These are phyloP conservation scores for Apamea monoglypha DNA, from an alignment of 2,888 invertebrate species.

Conservation along the genomic window DNA sequence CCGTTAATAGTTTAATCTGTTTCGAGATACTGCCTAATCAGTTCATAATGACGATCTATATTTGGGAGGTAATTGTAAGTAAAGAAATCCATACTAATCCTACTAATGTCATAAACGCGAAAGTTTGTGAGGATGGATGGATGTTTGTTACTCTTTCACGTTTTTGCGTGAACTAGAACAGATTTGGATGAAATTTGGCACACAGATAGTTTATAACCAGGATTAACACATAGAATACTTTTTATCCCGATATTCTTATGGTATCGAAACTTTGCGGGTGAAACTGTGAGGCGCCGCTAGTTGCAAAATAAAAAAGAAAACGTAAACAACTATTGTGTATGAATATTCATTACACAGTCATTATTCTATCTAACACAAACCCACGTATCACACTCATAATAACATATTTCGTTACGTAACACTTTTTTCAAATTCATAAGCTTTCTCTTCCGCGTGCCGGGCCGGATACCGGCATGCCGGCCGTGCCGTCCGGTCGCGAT, in stretches of 20 bases:
- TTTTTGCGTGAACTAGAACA: no score
- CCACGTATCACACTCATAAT: neutral
- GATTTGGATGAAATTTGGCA: no score
- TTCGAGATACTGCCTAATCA: neutral
- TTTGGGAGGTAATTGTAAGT: neutral
- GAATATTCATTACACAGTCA: neutral
- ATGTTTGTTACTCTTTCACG: no score
- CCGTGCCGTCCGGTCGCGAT: conserved; percentile 30
- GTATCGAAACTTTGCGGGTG: no score
- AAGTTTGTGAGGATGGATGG: no score
- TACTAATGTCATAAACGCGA: no score
- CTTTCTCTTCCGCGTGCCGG: conserved; percentile 15
- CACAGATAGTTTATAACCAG: no score
- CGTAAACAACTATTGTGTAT: neutral
- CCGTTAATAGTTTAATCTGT: neutral
- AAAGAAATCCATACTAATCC: no score
- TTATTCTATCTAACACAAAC: neutral
- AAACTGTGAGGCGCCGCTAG: no score
- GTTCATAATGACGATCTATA: neutral
- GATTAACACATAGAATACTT: no score
- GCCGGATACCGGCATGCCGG: conserved; percentile 42
- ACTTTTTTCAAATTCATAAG: conserved; percentile 45
- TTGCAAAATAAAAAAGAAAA: neutral
- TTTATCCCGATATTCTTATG: no score
- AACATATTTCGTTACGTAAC: conserved; percentile 26